Base-by-base conservation (phyloP, 1,140 invertebrate genomes). In the Phortica variegata region DNA sequence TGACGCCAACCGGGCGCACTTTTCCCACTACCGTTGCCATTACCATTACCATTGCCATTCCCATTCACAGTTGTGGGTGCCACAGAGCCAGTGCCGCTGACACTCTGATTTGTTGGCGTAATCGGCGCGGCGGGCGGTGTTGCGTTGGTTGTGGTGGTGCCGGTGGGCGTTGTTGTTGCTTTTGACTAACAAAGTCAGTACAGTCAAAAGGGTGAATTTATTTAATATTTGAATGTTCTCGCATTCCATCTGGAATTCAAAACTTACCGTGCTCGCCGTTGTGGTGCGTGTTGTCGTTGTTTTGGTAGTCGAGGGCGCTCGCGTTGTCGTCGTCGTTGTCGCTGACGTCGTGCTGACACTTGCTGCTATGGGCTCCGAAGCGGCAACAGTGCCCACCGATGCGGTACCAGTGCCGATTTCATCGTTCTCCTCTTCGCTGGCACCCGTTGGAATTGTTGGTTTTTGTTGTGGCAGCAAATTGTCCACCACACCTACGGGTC, bases 401-500 rank as follows among this genome's bases (percentile, higher is more conserved):
- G 52, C 39, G 2, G 68, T 62, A 2, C 60, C 53, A 2, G 70
- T 47, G 12, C 72, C 58, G 16, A 57, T 52, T 34, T 65, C 57
- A 4, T 61, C 52, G 21, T 54, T 29, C 36, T 52, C 31, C 58
- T 48, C 50, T 19, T 54, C 43, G 42, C 43, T 42, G 38, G 52
- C 36, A 37, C 62, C 46, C 16, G 54, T 53, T 19, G 36, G 49
- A 69, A 36, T 68, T 65, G 16, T 60, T 49, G 0, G 75, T 73
- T n/a, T 76, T 69, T 13, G 70, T 66, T 3, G 73, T 66, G 2
- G 73, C 55, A 15, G 65, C 3, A 74, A 54, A 38, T 66, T 65
- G 29, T 75, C 71, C 46, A 61, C 80, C 9, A 84, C 79, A 19
- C 83, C 84, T 5, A 84, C 77, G 8, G 69, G 59, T 15, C 62